Base-by-base conservation (phyloP, 2,797 vertebrate species). In the Moxostoma hubbsi region DNA sequence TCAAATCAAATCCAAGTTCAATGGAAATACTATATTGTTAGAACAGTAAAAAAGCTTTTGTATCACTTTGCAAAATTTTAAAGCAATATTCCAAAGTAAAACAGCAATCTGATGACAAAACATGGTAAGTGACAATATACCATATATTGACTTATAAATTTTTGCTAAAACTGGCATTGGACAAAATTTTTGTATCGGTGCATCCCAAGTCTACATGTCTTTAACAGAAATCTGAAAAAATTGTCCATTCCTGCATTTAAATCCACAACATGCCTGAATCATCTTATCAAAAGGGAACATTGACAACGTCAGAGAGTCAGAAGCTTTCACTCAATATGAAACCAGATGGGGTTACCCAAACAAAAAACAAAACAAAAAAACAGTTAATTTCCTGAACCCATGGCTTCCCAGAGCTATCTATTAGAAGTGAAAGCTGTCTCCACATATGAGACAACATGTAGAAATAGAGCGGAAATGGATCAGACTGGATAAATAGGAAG, bases 301-400 rank as follows among this genome's bases (percentile, higher is more conserved):
- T 0, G 4, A 72, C 5, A 47, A 71, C 58, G 47, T 9, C 11
- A 13, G 2, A 18, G 4, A 16, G 11, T 9, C 54, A 45, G 49
- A 64, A 16, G 49, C 13, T 64, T 74, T 63, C 12, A 74, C 55
- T 58, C 13, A 16, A 63, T 12, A 68, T 1, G 18, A 68, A 53
- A n/a, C 18, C 49, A 15, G 16, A 18, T 55, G 50, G 50, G 50
- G 61, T 65, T 13, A 36, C 4, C 3, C 36, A 36, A 36, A 36
- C 36, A 36, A 36, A 36, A 36, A 36, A 36, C 3, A 36, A 36
- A 63, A 18, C 18, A 24, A 63, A 43, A 53, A 36, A 75, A 36
- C 10, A 8, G 36, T 75, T 65, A 36, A 75, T 75, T 75, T 75
- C 73, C 73, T 75, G 36, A 54, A 64, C 49, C 59, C 18, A 53